Evolutionary conservation across 2,113 vertebrate species (phyloP), one percentile per base, ranked within the genome.

Genomic region (Ptychochromis oligacanthus): DNA sequence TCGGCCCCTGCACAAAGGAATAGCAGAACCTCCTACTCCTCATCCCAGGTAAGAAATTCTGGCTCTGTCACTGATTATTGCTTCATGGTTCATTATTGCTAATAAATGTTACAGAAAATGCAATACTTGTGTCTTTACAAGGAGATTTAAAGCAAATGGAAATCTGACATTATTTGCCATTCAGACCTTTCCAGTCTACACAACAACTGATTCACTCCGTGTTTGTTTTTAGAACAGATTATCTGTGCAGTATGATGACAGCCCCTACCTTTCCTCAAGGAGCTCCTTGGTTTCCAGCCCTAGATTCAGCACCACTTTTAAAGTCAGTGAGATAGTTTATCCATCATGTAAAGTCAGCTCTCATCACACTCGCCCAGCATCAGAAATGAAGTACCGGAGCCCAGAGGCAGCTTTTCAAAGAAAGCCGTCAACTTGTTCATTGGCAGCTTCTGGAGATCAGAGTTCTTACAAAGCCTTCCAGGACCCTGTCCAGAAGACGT

Each of bases 11-110:
- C 92, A 55, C 95, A 89, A 28, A 88, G 85, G 72, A 95, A 81
- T 84, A 95, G 94, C 79, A 94, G 94, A 91, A 86, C 88, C 31
- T 92, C 94, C 49, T 93, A 83, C 74, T 92, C 88, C 20, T 92
- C 91, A 22, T 78, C 72, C 86, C 96, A 96, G 94, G 97, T 99
- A 95, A 65, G 88, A 80, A 61, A 56, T 80, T 20, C 59, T 18
- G 17, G 15, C n/a, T 34, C 5, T 24, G 46, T 43, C 17, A 70
- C 14, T 28, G 4, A 14, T 56, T 26, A 67, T 5, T 40, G 10
- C 31, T 22, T 72, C 5, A n/a, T n/a, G 15, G n/a, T n/a, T n/a
- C n/a, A n/a, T n/a, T 78, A 8, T 36, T 61, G 10, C 1, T 38
- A 36, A 12, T 1, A 2, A 18, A 10, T 76, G 9, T 22, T 6